Evolutionary conservation across 2,113 vertebrate species (phyloP), one percentile per base, ranked within the genome.

Genomic region (Leiothrix lutea): DNA sequence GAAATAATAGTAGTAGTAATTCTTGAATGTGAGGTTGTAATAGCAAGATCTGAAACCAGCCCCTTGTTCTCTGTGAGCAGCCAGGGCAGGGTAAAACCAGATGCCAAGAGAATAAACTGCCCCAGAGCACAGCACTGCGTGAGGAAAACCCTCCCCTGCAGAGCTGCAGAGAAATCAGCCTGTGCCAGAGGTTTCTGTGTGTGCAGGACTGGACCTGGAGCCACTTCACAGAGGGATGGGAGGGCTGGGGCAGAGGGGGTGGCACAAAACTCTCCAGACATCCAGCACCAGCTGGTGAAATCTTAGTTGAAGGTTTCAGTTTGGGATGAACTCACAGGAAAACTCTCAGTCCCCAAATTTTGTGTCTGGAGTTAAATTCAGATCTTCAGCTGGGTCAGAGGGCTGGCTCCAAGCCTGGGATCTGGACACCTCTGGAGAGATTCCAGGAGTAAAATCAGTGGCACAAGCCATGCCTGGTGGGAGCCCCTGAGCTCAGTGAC

Each of bases 1-100:
- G 97, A 97, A 97, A 97, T 97, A 96, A 86, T 95, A 97, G 95
- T 97, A 96, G 95, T 97, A 97, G 96, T 97, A 97, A 96, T 95
- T 97, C 94, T 75, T 91, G 94, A 88, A 91, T 22, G 61, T 8
- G 78, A 91, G 81, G 73, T 80, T 89, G 88, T 54, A 78, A 78
- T 11, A 70, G 86, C 3, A 13, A 90, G 93, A 67, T 79, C 90
- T 90, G 93, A 90, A 97, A 88, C 47, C 0, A 4, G 72, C 77
- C 78, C 5, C 12, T 86, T 60, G 83, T 75, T 94, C 96, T 80
- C 69, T 16, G 84, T 2, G 51, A 85, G 86, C 81, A 60, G 79
- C 84, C 91, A 54, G 87, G 71, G 36, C 73, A 58, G 91, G 75
- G 90, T 44, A 71, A 82, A 92, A 81, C 5, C 50, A 11, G 40